Conservation (phyloP, 2,888 invertebrate species). For the Drosophila stalkeri region DNA sequence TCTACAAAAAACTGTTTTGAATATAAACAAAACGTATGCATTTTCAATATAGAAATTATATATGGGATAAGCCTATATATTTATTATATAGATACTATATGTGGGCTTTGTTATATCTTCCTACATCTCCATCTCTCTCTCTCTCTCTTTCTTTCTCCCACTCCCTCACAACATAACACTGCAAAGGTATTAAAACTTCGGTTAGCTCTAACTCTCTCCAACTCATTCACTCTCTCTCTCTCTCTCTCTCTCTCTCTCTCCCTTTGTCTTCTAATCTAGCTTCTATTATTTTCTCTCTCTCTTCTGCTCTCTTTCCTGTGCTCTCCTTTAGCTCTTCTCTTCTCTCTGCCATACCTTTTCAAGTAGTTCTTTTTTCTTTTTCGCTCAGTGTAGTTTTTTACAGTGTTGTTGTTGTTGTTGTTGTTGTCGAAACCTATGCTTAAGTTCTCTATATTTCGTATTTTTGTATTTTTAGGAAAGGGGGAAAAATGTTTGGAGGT, state of each 20-base stretch:
- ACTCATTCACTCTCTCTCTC: too few relatives aligned
- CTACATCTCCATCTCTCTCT: too few relatives aligned
- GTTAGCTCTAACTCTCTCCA: background rate
- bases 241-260: background rate
- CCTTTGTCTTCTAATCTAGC: background rate
- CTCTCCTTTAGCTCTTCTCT: background rate
- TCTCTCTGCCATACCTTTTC: background rate
- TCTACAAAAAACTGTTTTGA: too few relatives aligned
- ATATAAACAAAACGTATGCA: too few relatives aligned
- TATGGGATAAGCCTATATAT: too few relatives aligned
- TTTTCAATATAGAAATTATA: too few relatives aligned
- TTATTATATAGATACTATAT: too few relatives aligned
- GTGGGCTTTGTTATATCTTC: too few relatives aligned
- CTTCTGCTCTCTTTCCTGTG: background rate
- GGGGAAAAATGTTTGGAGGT: background rate
- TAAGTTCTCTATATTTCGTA: conserved; percentile 36
- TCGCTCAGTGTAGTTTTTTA: conserved; percentile 26
- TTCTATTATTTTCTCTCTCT: background rate
- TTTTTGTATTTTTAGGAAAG: conserved; percentile 3
- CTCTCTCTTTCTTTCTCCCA: background rate
- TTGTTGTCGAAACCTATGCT: conserved; percentile 63
- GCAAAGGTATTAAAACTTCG: conserved; percentile 5
- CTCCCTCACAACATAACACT: background rate
- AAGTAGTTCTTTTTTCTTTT: background rate
- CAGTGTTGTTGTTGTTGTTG: conserved; percentile 42